Evolutionary conservation across 2,797 vertebrate species (phyloP).

Genomic region (Adelosebastes latens): DNA sequence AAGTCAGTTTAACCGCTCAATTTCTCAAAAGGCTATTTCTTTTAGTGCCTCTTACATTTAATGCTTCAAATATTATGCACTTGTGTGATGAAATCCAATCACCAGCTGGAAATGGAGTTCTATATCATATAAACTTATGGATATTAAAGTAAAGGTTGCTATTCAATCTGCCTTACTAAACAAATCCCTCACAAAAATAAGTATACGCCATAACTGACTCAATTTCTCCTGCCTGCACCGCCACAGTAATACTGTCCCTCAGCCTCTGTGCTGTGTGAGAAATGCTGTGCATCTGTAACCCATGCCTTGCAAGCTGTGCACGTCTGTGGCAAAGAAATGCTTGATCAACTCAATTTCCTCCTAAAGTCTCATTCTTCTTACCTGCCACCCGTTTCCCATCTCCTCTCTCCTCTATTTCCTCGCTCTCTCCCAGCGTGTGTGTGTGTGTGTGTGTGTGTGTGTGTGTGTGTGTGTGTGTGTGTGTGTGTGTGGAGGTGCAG

Average conservation of each 20-base stretch:
- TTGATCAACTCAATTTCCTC: conserved; percentile 55
- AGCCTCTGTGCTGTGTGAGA: background rate
- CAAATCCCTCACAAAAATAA: background rate
- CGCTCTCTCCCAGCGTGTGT: background rate
- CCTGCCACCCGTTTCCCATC: conserved; percentile 22
- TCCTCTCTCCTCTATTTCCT: background rate
- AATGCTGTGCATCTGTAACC: conserved; percentile 5
- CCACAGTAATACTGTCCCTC: background rate
- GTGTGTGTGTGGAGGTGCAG: conserved; percentile 1
- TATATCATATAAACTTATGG: background rate
- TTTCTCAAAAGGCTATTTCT: background rate
- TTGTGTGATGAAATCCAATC: conserved; percentile 4
- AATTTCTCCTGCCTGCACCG: background rate
- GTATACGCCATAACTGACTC: background rate
- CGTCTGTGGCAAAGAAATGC: conserved; percentile 42
- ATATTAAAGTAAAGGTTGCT: background rate
- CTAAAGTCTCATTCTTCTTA: conserved; percentile 40
- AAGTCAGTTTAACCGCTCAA: background rate
- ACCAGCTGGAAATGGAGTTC: background rate
- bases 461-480: background rate
- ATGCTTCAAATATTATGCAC: background rate
- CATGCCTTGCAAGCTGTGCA: conserved; percentile 36
- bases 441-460: too few species aligned
- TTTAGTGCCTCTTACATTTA: background rate
- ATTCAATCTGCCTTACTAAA: background rate